Conservation (phyloP, 2,888 invertebrate genomes). For the Diachrysia chrysitis region DNA sequence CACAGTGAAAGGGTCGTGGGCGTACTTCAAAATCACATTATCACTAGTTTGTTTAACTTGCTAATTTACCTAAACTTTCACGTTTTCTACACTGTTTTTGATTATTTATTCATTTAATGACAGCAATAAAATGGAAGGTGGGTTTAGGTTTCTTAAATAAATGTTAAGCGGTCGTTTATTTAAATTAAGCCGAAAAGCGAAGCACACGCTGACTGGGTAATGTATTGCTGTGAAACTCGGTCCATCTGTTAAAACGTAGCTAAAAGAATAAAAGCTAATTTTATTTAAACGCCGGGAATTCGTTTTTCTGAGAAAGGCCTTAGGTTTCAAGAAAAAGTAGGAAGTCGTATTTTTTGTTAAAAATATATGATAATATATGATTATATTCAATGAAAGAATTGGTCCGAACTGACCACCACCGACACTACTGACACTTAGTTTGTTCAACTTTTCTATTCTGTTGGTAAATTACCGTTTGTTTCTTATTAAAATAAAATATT, state of each 20-base stretch:
- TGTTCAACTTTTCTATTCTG: too few relatives aligned
- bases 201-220: not conserved
- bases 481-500: too few relatives aligned
- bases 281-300: not conserved
- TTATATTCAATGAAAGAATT: too few relatives aligned
- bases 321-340: not conserved
- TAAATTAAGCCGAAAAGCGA: not conserved
- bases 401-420: too few relatives aligned
- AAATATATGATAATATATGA: too few relatives aligned
- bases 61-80: constrained; percentile 58
- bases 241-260: not conserved
- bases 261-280: not conserved
- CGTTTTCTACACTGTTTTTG: constrained; percentile 39
- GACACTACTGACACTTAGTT: too few relatives aligned
- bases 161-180: constrained; percentile 10
- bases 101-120: constrained; percentile 55
- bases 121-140: constrained; percentile 34
- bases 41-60: constrained; percentile 57
- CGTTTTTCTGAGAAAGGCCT: not conserved
- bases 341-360: not conserved
- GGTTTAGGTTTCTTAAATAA: constrained; percentile 17
- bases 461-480: too few relatives aligned
- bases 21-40: constrained; percentile 63
- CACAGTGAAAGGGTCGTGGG: constrained; percentile 61
- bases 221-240: not conserved